These are phyloP conservation scores for Danaus plexippus DNA, from an alignment of 1,140 invertebrate genomes.

Conservation along the genomic window DNA sequence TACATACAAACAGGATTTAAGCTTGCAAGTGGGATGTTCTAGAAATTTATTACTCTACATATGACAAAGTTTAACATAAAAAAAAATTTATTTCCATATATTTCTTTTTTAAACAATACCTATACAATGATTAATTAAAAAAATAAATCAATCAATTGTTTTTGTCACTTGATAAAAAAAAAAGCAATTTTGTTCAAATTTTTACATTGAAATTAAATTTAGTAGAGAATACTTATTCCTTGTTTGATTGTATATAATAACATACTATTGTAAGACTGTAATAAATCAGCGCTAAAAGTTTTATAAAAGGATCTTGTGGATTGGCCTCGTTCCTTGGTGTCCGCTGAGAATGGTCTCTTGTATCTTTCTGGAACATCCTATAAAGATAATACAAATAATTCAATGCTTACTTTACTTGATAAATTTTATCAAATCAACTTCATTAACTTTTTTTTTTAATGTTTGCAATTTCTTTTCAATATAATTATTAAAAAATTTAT, in stretches of 20 bases:
- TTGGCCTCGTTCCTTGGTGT: conserved; percentile 51
- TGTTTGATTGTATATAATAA: too few relatives aligned
- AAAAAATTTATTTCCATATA: too few relatives aligned
- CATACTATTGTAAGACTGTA: conserved; percentile 53
- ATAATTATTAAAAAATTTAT: not conserved
- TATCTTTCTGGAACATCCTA: conserved; percentile 58
- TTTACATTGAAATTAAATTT: too few relatives aligned
- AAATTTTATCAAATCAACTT: conserved; percentile 5
- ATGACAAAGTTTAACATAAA: too few relatives aligned
- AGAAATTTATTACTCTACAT: too few relatives aligned
- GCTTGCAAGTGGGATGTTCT: too few relatives aligned
- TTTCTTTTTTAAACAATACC: too few relatives aligned
- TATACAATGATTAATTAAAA: too few relatives aligned
- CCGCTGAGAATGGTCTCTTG: conserved; percentile 65
- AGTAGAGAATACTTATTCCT: conserved; percentile 7
- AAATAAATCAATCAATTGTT: not conserved
- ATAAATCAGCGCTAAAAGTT: conserved; percentile 48
- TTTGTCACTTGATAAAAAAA: not conserved
- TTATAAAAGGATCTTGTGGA: conserved; percentile 55
- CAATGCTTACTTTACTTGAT: conserved; percentile 1
- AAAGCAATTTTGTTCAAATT: not conserved
- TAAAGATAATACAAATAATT: conserved; percentile 9
- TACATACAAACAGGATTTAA: too few relatives aligned
- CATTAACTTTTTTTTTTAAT: not conserved
- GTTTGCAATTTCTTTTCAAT: not conserved